A percentile compares a stretch with the other conserved stretches of the same genome.
phyloP scores from a whole-genome alignment of 2,113 vertebrate species.

The Panthera uncia region DNA sequence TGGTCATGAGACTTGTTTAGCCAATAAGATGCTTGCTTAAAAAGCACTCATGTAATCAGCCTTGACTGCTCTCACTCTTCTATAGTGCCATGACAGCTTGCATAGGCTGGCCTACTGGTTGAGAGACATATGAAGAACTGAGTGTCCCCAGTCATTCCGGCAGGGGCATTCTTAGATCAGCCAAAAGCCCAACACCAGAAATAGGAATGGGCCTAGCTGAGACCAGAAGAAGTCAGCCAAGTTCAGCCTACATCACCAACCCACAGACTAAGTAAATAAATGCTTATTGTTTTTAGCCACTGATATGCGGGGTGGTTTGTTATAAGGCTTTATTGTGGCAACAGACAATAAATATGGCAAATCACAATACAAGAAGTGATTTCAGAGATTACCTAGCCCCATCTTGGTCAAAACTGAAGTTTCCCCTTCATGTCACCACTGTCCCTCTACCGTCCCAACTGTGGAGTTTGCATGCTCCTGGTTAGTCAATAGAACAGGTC shows the following conservation, averaged over 20 bases:
- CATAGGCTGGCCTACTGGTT: not conserved
- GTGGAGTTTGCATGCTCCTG: not conserved
- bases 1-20: not conserved
- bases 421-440: not conserved
- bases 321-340: not conserved
- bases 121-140: not conserved
- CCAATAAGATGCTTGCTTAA: not conserved
- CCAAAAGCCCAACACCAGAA: not conserved
- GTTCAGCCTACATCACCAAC: not conserved
- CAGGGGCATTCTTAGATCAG: not conserved
- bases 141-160: not conserved
- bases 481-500: not conserved
- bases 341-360: not conserved
- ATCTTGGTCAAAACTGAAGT: not conserved
- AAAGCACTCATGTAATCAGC: not conserved
- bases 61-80: not conserved
- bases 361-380: not conserved
- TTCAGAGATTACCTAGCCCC: not conserved
- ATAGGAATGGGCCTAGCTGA: not conserved
- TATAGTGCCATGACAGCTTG: not conserved
- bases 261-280: not conserved
- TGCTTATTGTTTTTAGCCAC: not conserved
- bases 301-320: not conserved
- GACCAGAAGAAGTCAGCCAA: not conserved
- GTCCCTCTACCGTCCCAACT: not conserved